These are phyloP conservation scores for Phyllostomus hastatus DNA, from an alignment of 2,113 vertebrate species.

Conservation along the genomic window DNA sequence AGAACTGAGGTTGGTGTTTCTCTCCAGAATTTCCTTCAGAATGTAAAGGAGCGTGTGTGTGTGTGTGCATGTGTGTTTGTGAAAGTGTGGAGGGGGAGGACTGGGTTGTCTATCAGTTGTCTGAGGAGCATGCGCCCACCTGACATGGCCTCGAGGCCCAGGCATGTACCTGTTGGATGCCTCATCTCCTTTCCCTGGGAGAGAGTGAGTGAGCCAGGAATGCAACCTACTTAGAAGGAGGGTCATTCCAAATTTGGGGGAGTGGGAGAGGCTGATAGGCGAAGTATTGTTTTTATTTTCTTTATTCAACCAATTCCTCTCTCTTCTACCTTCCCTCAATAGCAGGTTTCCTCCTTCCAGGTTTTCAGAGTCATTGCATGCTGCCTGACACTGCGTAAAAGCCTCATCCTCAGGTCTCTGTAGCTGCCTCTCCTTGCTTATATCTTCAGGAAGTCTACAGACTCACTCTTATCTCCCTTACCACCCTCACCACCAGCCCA, in stretches of 20 bases:
- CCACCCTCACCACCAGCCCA: fast-evolving
- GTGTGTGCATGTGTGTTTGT: fast-evolving
- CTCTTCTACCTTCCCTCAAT: not conserved
- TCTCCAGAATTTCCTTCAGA: not conserved
- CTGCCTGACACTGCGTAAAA: not conserved
- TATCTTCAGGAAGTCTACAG: not conserved
- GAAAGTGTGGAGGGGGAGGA: not conserved
- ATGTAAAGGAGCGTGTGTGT: not conserved
- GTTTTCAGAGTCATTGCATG: not conserved
- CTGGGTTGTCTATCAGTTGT: not conserved
- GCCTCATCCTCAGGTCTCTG: not conserved
- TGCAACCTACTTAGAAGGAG: not conserved
- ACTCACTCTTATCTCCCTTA: not conserved
- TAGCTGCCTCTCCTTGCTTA: not conserved
- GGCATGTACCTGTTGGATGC: fast-evolving
- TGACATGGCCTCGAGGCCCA: not conserved
- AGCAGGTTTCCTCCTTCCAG: not conserved
- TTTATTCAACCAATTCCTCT: not conserved
- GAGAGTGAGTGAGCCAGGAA: not conserved
- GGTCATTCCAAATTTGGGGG: not conserved
- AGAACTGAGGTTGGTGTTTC: not conserved
- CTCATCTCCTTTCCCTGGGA: not conserved
- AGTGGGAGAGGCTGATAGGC: not conserved
- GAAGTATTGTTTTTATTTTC: not conserved
- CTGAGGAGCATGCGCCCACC: not conserved